Percentiles rank a stretch among this genome's conserved stretches.
Conservation (phyloP, 2,888 invertebrate species). For the Laspeyria flexula region DNA sequence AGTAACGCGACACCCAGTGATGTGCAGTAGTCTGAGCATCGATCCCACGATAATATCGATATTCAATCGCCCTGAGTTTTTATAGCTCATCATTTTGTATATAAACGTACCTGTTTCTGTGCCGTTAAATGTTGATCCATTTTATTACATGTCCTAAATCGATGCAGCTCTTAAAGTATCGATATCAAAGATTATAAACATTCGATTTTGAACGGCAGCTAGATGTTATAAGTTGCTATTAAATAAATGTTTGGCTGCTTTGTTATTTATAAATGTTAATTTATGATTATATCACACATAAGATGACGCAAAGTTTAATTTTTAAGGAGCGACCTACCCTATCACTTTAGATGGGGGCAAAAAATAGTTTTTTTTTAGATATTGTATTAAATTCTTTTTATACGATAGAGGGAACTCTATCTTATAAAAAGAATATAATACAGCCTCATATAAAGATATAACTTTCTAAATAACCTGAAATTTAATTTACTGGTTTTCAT, state of each 20-base stretch:
- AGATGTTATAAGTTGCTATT: slow-evolving; percentile 19
- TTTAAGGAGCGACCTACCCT: too few relatives aligned
- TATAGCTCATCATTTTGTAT: slow-evolving; percentile 45
- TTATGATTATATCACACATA: slow-evolving; percentile 15
- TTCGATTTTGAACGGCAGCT: slow-evolving; percentile 31
- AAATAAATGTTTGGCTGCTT: slow-evolving; percentile 12
- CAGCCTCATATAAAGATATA: too few relatives aligned
- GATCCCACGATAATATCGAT: slow-evolving; percentile 44
- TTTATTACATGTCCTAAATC: slow-evolving; percentile 31
- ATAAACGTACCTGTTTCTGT: slow-evolving; percentile 35
- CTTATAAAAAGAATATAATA: too few relatives aligned
- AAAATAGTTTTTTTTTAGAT: too few relatives aligned
- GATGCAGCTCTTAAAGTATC: slow-evolving; percentile 22
- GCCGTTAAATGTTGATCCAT: slow-evolving; percentile 34
- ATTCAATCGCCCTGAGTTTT: slow-evolving; percentile 36
- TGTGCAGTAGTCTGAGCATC: slow-evolving; percentile 47
- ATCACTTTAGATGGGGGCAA: too few relatives aligned
- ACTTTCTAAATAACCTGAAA: too few relatives aligned
- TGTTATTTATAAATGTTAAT: slow-evolving; percentile 15
- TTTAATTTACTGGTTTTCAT: too few relatives aligned
- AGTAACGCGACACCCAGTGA: slow-evolving; percentile 42
- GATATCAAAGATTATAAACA: slow-evolving; percentile 31
- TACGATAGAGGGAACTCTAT: too few relatives aligned
- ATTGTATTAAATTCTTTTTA: too few relatives aligned
- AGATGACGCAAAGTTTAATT: too few relatives aligned